These are phyloP conservation scores for Nematopogon swammerdamellus DNA, from an alignment of 2,888 invertebrate genomes.

Conservation along the genomic window DNA sequence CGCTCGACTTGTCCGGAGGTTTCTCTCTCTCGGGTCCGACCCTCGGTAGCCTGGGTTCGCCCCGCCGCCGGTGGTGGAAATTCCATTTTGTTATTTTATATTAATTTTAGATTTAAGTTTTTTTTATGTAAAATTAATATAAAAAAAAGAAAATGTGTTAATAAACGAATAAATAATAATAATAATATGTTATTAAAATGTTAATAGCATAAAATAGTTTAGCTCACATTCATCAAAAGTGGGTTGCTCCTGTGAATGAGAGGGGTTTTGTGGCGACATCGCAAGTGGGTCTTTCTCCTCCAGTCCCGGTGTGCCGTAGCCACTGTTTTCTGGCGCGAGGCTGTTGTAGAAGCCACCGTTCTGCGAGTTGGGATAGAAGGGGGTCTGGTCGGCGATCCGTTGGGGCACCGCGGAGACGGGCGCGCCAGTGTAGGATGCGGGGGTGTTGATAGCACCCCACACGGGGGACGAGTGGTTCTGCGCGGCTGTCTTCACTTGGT, in stretches of 20 bases:
- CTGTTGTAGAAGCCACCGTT: slow-evolving; percentile 50
- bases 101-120: too few species aligned
- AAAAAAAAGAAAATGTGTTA: too few species aligned
- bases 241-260: slow-evolving; percentile 30
- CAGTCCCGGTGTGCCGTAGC: slow-evolving; percentile 33
- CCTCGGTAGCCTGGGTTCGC: too few species aligned
- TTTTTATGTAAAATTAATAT: too few species aligned
- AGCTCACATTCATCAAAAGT: neutral
- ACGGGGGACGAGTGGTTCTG: slow-evolving; percentile 46
- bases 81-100: too few species aligned
- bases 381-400: slow-evolving; percentile 23
- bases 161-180: too few species aligned
- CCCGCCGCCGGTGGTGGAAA: too few species aligned
- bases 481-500: slow-evolving; percentile 40
- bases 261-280: slow-evolving; percentile 38
- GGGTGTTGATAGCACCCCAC: slow-evolving; percentile 42
- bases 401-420: slow-evolving; percentile 21
- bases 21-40: too few species aligned
- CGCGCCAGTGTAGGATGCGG: slow-evolving; percentile 36
- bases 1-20: too few species aligned
- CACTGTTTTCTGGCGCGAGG: slow-evolving; percentile 34
- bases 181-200: too few species aligned
- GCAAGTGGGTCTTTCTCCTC: slow-evolving; percentile 49
- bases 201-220: too few species aligned
- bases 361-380: slow-evolving; percentile 32